Base-by-base conservation (phyloP, 2,113 vertebrate species). In the Oplegnathus fasciatus region DNA sequence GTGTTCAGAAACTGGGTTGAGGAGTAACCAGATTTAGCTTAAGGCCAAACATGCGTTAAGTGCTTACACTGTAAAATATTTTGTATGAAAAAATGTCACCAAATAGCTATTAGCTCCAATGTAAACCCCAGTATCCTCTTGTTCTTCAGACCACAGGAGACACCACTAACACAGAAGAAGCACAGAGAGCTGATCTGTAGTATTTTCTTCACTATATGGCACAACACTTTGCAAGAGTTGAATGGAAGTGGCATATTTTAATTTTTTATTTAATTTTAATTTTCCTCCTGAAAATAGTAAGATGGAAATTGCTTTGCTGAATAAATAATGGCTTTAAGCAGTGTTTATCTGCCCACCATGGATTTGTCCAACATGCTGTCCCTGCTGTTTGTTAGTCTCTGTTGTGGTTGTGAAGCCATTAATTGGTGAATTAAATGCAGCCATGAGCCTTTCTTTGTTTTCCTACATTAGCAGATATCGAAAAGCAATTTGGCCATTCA, bases 401-500 rank as follows among this genome's bases (percentile, higher is more conserved):
- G 60, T 37, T 76, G 13, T 50, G 26, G 22, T 57, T 73, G 70
- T 57, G 15, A 57, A 73, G 34, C 30, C 22, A 75, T 75, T 62
- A 48, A 8, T 50, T 11, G 52, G 37, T 46, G 18, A 34, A 66
- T 68, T 46, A 32, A 66, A 68, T 32, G 20, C 22, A 22, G 75
- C 62, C 75, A 77, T 3, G 0, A 30, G 61, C 40, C 48, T 75
- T 46, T 32, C 18, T 54, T 70, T 75, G 61, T 57, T 67, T 67
- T 55, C n/a, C 17, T 67, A 32, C 26, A 46, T 18, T 55, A 78
- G 34, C 62, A 57, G 64, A 78, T 18, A 57, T 57, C 74, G 54
- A 55, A 66, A 66, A 66, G 34, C 32, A 22, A 66, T 77, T 55
- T 55, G 32, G 32, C 10, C 42, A 32, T 75, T 76, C 61, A 65